Conservation (phyloP, 1,140 invertebrate species). For the Drosophila ambigua region DNA sequence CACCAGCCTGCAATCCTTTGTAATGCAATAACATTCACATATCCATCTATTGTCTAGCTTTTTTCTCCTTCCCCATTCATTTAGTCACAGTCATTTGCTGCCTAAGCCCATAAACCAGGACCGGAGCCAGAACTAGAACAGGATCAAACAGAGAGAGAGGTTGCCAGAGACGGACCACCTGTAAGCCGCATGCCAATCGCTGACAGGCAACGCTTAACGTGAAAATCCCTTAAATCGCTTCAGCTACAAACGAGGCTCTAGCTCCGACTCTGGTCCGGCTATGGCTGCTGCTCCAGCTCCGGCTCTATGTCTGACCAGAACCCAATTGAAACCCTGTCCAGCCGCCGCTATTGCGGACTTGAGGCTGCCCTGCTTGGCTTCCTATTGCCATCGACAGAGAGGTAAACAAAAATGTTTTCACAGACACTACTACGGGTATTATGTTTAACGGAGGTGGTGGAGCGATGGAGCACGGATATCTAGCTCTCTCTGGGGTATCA, state of each 20-base stretch:
- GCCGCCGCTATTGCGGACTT: slow-evolving; percentile 30
- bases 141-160: background rate
- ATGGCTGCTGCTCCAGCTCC: slow-evolving; percentile 10
- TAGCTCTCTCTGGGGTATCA: slow-evolving; percentile 48
- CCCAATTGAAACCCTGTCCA: slow-evolving; percentile 37
- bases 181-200: slow-evolving; percentile 78
- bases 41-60: slow-evolving; percentile 36
- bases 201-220: slow-evolving; percentile 72
- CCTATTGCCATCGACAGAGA: slow-evolving; percentile 18
- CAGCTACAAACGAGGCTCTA: slow-evolving; percentile 45
- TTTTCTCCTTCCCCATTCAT: slow-evolving; percentile 42
- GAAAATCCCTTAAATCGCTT: slow-evolving; percentile 75
- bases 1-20: background rate
- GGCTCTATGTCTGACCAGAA: slow-evolving; percentile 25
- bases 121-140: slow-evolving; percentile 19
- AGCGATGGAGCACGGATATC: background rate
- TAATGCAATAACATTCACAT: slow-evolving; percentile 40
- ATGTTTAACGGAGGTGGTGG: too few relatives aligned
- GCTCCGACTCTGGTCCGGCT: background rate
- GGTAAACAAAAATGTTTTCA: slow-evolving; percentile 68
- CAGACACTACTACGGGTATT: slow-evolving; percentile 18
- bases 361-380: slow-evolving; percentile 47
- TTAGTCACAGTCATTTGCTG: slow-evolving; percentile 61
- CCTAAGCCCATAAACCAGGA: slow-evolving; percentile 66
- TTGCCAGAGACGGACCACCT: slow-evolving; percentile 55